These are phyloP conservation scores for Phasianus colchicus DNA, from an alignment of 2,113 vertebrate genomes.

Conservation along the genomic window DNA sequence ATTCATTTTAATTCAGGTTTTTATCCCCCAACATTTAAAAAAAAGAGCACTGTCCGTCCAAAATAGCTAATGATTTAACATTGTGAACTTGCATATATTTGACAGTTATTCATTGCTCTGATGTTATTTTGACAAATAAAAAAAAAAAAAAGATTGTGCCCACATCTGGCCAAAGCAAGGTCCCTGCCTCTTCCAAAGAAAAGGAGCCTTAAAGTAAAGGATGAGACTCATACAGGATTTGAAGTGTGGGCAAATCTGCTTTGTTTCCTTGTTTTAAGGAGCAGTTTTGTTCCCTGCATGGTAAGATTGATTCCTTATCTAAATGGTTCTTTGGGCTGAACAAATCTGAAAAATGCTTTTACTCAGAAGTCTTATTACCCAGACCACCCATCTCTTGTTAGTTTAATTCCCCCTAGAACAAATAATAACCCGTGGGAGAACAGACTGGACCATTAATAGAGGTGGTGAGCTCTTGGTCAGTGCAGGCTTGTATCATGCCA, in stretches of 20 bases:
- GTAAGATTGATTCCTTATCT: background rate
- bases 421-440: background rate
- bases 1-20: background rate
- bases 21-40: background rate
- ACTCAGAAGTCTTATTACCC: background rate
- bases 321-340: background rate
- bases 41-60: background rate
- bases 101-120: background rate
- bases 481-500: background rate
- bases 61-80: background rate
- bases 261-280: background rate
- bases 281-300: background rate
- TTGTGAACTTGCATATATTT: background rate
- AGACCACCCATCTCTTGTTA: constrained; percentile 30
- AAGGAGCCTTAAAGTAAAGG: background rate
- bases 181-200: background rate
- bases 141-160: background rate
- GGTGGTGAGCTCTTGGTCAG: background rate
- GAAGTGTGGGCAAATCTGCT: background rate
- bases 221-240: background rate
- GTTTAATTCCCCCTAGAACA: background rate
- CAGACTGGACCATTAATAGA: background rate
- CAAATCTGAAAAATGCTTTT: background rate
- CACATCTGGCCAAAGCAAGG: background rate
- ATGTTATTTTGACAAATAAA: background rate